A percentile compares a stretch with the other conserved stretches of the same genome.
These are phyloP conservation scores for Eurosta solidaginis DNA, from an alignment of 1,140 invertebrate genomes.

Conservation along the genomic window DNA sequence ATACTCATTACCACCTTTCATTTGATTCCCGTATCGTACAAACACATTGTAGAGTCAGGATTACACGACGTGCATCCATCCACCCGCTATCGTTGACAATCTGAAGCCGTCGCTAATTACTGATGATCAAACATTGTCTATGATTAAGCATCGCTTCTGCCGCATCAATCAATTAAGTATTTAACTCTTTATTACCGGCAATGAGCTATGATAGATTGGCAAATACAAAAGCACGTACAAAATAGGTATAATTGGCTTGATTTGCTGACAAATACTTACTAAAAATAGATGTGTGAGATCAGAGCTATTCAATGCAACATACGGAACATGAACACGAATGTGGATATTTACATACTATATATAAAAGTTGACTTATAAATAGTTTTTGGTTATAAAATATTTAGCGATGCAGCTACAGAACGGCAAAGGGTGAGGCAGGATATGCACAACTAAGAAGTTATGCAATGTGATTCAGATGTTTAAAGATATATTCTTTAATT, in stretches of 20 bases:
- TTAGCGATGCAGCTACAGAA: no score
- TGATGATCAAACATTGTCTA: background rate
- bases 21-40: no score
- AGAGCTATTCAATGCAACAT: background rate
- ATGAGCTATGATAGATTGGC: background rate
- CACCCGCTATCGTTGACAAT: background rate
- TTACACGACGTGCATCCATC: no score
- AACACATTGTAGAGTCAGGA: no score
- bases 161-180: constrained; percentile 23
- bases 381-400: no score
- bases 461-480: no score
- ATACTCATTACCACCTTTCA: no score
- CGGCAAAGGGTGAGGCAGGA: no score
- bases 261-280: background rate
- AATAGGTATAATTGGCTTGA: background rate
- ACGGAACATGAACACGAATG: background rate
- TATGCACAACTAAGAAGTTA: no score
- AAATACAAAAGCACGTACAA: background rate
- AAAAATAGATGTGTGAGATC: constrained; percentile 14
- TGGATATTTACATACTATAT: background rate
- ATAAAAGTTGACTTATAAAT: no score
- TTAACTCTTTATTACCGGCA: constrained; percentile 22
- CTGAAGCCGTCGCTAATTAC: no score
- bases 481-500: no score
- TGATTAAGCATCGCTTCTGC: background rate